A percentile compares a stretch with the other conserved stretches of the same genome.
These are phyloP conservation scores for Vicugna pacos DNA, from an alignment of 2,113 vertebrate species.

Conservation along the genomic window DNA sequence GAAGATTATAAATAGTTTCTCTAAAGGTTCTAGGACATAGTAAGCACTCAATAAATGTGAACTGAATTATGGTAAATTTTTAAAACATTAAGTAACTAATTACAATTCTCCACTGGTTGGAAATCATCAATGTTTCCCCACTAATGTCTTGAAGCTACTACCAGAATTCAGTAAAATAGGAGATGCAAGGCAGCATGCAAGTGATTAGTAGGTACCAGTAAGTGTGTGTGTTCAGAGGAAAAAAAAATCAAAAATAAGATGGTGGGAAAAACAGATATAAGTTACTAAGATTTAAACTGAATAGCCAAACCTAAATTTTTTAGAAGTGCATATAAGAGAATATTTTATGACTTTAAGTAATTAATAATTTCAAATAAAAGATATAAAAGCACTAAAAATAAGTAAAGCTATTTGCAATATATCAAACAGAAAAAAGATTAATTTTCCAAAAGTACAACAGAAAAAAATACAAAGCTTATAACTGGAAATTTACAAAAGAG, in stretches of 20 bases:
- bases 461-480: background rate
- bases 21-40: background rate
- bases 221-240: background rate
- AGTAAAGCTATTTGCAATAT: background rate
- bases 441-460: background rate
- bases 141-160: background rate
- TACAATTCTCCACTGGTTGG: background rate
- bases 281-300: background rate
- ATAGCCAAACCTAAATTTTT: background rate
- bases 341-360: background rate
- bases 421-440: background rate
- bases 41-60: background rate
- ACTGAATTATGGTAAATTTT: background rate
- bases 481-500: background rate
- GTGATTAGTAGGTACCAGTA: background rate
- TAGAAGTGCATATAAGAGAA: background rate
- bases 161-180: background rate
- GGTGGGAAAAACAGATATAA: background rate
- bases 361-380: background rate
- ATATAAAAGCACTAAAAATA: background rate
- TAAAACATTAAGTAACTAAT: background rate
- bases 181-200: background rate
- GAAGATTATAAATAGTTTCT: background rate
- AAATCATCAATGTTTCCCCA: background rate
- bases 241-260: background rate